phyloP scores from a whole-genome alignment of 1,140 invertebrate species.

The Pseudomyrmex flavicornis region DNA sequence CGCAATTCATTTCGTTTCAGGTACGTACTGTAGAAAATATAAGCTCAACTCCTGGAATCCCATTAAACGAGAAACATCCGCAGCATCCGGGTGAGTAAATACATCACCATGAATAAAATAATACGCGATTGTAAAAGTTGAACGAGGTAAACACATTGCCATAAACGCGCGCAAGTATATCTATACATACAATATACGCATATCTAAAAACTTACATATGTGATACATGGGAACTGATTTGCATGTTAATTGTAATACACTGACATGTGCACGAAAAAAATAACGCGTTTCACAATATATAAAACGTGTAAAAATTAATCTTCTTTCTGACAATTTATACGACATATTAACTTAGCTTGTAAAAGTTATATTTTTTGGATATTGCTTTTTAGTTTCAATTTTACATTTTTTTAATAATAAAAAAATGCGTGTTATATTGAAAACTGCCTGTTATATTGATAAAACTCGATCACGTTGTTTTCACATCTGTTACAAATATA shows the following conservation, averaged over 20 bases:
- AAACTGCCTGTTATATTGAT: neutral
- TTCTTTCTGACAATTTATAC: slow-evolving; percentile 9
- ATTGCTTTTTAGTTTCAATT: neutral
- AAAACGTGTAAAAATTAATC: slow-evolving; percentile 14
- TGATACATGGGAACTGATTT: neutral
- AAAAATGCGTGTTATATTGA: neutral
- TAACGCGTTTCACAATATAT: neutral
- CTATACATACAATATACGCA: neutral
- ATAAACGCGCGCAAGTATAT: neutral
- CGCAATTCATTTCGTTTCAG: slow-evolving; percentile 57
- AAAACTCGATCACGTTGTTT: neutral
- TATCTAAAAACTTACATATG: slow-evolving; percentile 5
- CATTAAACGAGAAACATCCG: slow-evolving; percentile 57
- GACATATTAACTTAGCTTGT: neutral
- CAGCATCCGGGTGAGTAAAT: slow-evolving; percentile 66
- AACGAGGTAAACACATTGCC: slow-evolving; percentile 23
- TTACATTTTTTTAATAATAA: neutral
- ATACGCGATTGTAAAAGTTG: slow-evolving; percentile 18
- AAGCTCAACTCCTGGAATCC: slow-evolving; percentile 41
- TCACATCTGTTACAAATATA: neutral
- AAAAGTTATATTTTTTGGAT: neutral
- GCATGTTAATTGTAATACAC: neutral
- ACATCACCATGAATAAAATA: slow-evolving; percentile 18
- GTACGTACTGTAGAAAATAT: slow-evolving; percentile 61
- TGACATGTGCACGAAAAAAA: neutral